Evolutionary conservation across 2,797 vertebrate genomes (phyloP), one percentile per base, ranked within the genome.

Genomic region (Oreonectes daqikongensis): DNA sequence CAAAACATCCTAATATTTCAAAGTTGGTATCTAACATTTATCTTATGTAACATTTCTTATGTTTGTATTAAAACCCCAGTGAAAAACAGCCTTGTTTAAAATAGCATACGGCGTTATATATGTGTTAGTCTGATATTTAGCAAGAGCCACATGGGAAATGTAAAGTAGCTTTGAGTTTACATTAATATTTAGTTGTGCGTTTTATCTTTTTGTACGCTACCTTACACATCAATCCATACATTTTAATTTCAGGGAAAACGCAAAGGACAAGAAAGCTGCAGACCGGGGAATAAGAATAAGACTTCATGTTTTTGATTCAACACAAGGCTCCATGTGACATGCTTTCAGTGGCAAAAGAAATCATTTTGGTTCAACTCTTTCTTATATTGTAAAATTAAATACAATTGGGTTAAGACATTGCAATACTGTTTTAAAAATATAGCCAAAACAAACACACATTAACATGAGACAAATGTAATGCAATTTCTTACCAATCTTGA

Each of bases 161-260:
- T 80, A 68, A 80, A 83, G 80, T 76, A 82, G 77, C 68, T 79
- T 69, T 77, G 50, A 22, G 52, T 24, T 53, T 53, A 20, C 76
- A 79, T 69, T 30, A 69, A 42, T 76, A 15, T 72, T 64, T 42
- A 61, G 50, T 40, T 76, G 55, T 22, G 52, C 52, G 68, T 75
- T 28, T 38, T 38, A 59, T 38, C 59, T 64, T 15, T 5, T 35
- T 50, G 22, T 57, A 15, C 59, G 52, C 1, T 26, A 32, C 67
- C 1, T 26, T 26, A 46, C 24, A 2, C 0, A 12, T 18, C 4
- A 1, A 11, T 40, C 55, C 15, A 59, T 28, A 30, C 15, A 18
- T 15, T 44, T 30, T 61, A 0, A 24, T 53, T 74, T n/a, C 24
- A 17, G 26, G 28, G 15, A 30, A 59, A 17, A 5, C 15, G 15